Percentiles rank a stretch among this genome's conserved stretches.
Evolutionary conservation across 2,888 invertebrate genomes (phyloP).

Genomic region (Pemphredon lugubris): DNA sequence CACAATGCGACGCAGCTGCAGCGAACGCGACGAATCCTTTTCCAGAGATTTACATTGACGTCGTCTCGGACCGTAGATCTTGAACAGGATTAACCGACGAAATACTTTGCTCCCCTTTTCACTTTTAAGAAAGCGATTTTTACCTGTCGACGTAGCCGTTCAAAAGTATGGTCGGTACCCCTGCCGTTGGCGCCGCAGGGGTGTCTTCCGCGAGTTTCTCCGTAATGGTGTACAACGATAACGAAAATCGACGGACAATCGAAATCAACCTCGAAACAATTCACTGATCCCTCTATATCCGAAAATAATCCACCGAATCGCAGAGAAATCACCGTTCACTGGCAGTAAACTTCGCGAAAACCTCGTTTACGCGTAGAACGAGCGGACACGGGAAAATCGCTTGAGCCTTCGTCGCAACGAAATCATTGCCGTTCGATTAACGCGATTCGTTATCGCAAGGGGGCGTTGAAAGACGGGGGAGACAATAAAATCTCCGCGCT

Average conservation of each 20-base stretch:
- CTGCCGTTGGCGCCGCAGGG: conserved; percentile 67
- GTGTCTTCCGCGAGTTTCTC: conserved; percentile 65
- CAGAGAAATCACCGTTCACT: too few relatives aligned
- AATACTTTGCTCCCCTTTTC: conserved; percentile 2
- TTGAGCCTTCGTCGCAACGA: not conserved
- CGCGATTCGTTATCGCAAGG: conserved; percentile 2
- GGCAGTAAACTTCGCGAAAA: too few relatives aligned
- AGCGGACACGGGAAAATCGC: not conserved
- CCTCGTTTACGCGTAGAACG: not conserved
- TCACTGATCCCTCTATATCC: too few relatives aligned
- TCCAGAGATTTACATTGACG: conserved; percentile 1
- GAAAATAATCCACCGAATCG: too few relatives aligned
- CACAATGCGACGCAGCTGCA: not conserved
- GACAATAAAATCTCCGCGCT: too few relatives aligned
- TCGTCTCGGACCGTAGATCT: conserved; percentile 1
- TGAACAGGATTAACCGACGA: conserved; percentile 25
- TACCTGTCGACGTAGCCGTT: conserved; percentile 69
- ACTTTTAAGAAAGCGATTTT: conserved; percentile 26
- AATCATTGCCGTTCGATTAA: not conserved
- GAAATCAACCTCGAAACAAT: not conserved
- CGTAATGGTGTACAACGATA: conserved; percentile 65
- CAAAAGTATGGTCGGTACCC: conserved; percentile 59
- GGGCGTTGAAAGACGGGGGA: too few relatives aligned
- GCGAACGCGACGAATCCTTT: conserved; percentile 22
- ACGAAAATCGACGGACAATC: not conserved